These are phyloP conservation scores for human (Homo sapiens) DNA, from an alignment of 2,113 vertebrate genomes.

Conservation along the genomic window GRCh38 chr1:83803001-83803500, in stretches of 20 bases:
- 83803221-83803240: not conserved
- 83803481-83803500: not conserved
- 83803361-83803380: conserved; percentile 3
- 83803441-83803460: not conserved
- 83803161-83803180: not conserved
- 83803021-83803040: not conserved
- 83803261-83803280: not conserved
- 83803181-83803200: not conserved
- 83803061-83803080: conserved; percentile 5
- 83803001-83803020: not conserved
- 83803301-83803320: not conserved
- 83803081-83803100: not conserved
- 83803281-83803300: not conserved
- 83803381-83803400: not conserved
- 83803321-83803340: not conserved
- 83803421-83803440: not conserved
- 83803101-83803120: not conserved
- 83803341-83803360: not conserved
- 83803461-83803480: not conserved
- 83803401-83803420: not conserved
- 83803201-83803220: not conserved
- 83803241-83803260: not conserved
- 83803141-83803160: not conserved
- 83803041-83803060: conserved; percentile 25
- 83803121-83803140: not conserved